A percentile compares a stretch with the other conserved stretches of the same genome.
These are phyloP conservation scores for Orthosia cruda DNA, from an alignment of 2,888 invertebrate species.

Conservation along the genomic window DNA sequence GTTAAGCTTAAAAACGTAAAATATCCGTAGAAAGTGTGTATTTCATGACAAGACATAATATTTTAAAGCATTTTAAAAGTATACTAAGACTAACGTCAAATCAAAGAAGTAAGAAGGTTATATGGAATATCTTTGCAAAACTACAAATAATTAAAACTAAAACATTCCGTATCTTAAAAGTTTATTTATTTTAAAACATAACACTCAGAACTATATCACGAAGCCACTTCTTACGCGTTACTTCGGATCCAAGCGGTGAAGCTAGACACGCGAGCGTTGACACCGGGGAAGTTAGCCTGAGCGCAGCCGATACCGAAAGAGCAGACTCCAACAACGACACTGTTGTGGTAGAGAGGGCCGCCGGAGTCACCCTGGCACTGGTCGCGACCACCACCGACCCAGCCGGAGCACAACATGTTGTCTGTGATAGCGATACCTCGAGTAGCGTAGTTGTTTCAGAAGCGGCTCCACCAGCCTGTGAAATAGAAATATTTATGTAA, in stretches of 20 bases:
- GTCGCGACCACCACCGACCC: conserved; percentile 76
- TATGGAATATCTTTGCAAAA: not conserved
- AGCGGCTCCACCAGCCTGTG: conserved; percentile 62
- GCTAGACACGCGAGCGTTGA: conserved; percentile 77
- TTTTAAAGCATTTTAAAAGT: too few relatives aligned
- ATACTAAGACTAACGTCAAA: too few relatives aligned
- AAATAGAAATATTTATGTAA: not conserved
- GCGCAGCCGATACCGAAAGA: conserved; percentile 78
- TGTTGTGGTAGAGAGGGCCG: conserved; percentile 79
- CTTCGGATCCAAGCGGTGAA: conserved; percentile 76
- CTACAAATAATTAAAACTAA: not conserved
- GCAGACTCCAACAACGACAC: conserved; percentile 77
- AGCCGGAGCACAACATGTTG: conserved; percentile 81
- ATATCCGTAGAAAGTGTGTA: too few relatives aligned
- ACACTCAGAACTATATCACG: not conserved
- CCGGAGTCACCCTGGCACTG: conserved; percentile 81
- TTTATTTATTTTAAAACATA: too few relatives aligned
- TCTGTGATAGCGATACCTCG: conserved; percentile 68
- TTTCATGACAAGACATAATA: too few relatives aligned
- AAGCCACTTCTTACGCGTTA: too few relatives aligned
- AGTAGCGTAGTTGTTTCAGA: conserved; percentile 71
- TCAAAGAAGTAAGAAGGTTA: too few relatives aligned
- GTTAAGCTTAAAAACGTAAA: too few relatives aligned
- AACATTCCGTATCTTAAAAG: not conserved
- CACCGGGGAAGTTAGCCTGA: conserved; percentile 74